Conservation (phyloP, 2,888 invertebrate genomes). For the Venustoraphidia nigricollis region DNA sequence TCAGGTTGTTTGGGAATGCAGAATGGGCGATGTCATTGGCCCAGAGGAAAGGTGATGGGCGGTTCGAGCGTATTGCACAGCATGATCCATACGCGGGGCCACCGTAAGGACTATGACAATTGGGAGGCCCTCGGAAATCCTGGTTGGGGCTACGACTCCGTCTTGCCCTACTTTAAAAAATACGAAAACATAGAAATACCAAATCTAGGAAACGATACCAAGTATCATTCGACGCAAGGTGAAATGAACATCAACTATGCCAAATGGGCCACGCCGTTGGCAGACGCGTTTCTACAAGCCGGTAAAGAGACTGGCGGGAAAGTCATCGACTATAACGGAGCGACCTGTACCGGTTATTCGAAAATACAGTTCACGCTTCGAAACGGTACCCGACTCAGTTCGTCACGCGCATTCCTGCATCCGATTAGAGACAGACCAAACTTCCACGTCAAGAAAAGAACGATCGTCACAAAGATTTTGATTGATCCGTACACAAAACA, state of each 20-base stretch:
- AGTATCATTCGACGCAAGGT: conserved; percentile 36
- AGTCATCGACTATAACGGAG: conserved; percentile 51
- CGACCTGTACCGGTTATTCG: conserved; percentile 34
- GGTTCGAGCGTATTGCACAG: conserved; percentile 80
- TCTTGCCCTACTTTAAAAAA: conserved; percentile 72
- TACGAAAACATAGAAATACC: conserved; percentile 74
- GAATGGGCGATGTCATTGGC: conserved; percentile 64
- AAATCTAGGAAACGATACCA: conserved; percentile 39
- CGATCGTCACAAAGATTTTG: conserved; percentile 32
- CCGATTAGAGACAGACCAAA: conserved; percentile 30
- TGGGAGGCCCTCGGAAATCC: conserved; percentile 75
- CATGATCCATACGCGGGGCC: conserved; percentile 85
- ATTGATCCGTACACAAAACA: conserved; percentile 26
- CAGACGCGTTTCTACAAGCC: conserved; percentile 46
- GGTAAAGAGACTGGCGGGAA: conserved; percentile 45
- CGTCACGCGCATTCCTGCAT: conserved; percentile 35
- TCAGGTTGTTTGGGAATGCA: conserved; percentile 66
- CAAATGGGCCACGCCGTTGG: conserved; percentile 38
- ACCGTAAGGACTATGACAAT: conserved; percentile 68
- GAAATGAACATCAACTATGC: conserved; percentile 39
- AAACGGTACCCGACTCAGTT: conserved; percentile 30
- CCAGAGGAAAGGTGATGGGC: conserved; percentile 69
- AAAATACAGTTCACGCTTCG: conserved; percentile 34
- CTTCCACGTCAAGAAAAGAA: conserved; percentile 32
- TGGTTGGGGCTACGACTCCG: conserved; percentile 49